phyloP scores from a whole-genome alignment of 2,797 vertebrate species.

The Cyprinodon diabolis region DNA sequence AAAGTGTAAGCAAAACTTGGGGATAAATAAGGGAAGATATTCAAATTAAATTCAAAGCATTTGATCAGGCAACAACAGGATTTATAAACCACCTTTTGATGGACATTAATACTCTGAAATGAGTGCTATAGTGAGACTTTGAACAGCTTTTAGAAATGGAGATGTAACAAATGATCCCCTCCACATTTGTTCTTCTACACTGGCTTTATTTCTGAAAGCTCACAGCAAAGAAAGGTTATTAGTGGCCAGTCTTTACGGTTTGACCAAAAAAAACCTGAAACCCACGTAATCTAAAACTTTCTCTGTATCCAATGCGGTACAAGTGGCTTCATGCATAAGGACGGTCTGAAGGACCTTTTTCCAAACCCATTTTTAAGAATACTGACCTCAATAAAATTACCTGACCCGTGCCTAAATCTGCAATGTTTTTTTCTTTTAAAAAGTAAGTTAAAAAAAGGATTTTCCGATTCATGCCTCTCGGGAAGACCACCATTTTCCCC shows the following conservation, averaged over 20 bases:
- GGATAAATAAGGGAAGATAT: too few species aligned
- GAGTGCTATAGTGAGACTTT: background rate
- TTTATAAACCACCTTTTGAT: background rate
- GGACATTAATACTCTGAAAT: background rate
- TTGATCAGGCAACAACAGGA: background rate
- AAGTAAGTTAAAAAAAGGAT: slow-evolving; percentile 26
- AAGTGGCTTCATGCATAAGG: background rate
- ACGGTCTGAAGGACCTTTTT: slow-evolving; percentile 16
- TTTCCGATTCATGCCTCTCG: slow-evolving; percentile 33
- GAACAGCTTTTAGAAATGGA: background rate
- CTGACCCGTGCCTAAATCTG: slow-evolving; percentile 6
- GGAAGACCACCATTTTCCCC: slow-evolving; percentile 67
- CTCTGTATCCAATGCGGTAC: background rate
- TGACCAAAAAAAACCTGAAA: background rate
- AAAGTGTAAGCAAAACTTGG: background rate
- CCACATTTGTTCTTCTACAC: too few species aligned
- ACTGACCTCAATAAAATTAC: background rate
- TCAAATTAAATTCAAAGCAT: background rate
- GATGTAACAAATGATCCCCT: background rate
- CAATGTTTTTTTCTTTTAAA: background rate
- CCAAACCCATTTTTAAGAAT: background rate
- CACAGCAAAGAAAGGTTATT: too few species aligned
- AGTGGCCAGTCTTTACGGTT: background rate
- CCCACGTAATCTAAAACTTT: background rate
- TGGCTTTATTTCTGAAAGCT: too few species aligned